These are phyloP conservation scores for Oikopleura vanhoeffeni DNA, from an alignment of 23 tunicate genomes.

Conservation along the genomic window DNA sequence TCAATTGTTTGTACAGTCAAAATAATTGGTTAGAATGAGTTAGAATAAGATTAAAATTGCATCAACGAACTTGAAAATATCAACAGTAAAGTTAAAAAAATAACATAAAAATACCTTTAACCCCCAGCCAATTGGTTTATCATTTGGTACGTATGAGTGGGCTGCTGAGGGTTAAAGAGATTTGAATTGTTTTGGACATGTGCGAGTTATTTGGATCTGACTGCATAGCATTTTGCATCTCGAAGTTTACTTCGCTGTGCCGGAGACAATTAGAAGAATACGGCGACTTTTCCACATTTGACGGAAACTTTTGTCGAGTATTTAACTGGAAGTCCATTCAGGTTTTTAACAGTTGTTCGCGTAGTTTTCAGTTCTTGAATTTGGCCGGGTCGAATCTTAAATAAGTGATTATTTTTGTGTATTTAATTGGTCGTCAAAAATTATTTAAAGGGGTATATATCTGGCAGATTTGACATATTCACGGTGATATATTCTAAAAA, in stretches of 20 bases:
- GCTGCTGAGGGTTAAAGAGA: too few species aligned
- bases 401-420: neutral
- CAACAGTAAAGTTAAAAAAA: neutral
- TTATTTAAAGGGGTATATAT: too few species aligned
- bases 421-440: too few species aligned
- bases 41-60: neutral
- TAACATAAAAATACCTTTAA: too few species aligned
- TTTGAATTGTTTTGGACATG: constrained; percentile 2
- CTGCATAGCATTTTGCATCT: neutral
- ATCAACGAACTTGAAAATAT: constrained; percentile 1
- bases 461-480: too few species aligned
- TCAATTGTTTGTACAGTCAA: too few species aligned
- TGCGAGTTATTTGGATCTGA: neutral
- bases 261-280: neutral
- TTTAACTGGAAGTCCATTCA: constrained; percentile 2
- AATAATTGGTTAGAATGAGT: neutral
- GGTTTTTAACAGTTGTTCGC: neutral
- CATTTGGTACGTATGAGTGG: too few species aligned
- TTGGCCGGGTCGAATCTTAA: constrained; percentile 13
- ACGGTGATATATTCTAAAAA: too few species aligned
- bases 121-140: too few species aligned
- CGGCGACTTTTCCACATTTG: constrained; percentile 7
- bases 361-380: constrained; percentile 11
- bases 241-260: too few species aligned
- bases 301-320: constrained; percentile 8